These are phyloP conservation scores for Himalopsyche tibetana DNA, from an alignment of 2,888 invertebrate species.

Conservation along the genomic window DNA sequence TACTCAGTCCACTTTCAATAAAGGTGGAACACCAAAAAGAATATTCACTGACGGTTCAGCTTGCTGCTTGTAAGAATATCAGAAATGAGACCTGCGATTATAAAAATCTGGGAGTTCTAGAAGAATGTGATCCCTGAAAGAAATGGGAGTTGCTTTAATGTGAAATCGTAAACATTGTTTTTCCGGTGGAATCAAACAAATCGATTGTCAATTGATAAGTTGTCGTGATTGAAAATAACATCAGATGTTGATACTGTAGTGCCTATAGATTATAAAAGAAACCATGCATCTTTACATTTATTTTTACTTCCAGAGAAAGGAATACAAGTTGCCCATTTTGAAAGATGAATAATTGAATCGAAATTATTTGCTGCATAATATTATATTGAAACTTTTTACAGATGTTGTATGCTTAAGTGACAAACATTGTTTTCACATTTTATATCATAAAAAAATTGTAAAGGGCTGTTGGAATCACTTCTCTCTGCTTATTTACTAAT, in stretches of 20 bases:
- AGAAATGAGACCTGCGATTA: neutral
- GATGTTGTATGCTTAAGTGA: no score
- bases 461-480: neutral
- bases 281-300: neutral
- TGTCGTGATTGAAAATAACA: neutral
- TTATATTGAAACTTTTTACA: no score
- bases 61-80: neutral
- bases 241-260: conserved; percentile 6
- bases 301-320: neutral
- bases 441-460: no score
- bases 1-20: neutral
- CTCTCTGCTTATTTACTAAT: neutral
- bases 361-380: no score
- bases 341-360: no score
- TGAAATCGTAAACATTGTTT: conserved; percentile 20
- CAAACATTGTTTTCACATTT: no score
- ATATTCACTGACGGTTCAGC: neutral
- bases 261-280: conserved; percentile 4
- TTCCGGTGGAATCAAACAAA: neutral
- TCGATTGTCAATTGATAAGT: neutral
- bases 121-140: neutral
- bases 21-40: neutral
- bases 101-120: neutral
- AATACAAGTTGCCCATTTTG: neutral
- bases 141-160: neutral